phyloP scores from a whole-genome alignment of 1,140 invertebrate species.

The Arion vulgaris region DNA sequence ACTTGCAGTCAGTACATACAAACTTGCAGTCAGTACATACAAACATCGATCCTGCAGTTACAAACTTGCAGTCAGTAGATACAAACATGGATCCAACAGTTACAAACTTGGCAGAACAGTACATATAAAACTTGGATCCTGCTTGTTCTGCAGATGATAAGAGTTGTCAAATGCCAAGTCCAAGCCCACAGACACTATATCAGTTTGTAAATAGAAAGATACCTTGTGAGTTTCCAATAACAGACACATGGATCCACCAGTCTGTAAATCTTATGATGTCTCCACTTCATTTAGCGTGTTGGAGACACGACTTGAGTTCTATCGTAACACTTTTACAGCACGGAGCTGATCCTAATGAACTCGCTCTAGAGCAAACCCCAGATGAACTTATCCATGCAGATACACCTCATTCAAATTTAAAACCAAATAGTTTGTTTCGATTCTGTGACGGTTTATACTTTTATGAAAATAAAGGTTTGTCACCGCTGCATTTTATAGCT shows the following conservation, averaged over 20 bases:
- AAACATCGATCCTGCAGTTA: too few relatives aligned
- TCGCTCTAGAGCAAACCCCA: slow-evolving; percentile 26
- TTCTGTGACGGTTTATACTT: neutral
- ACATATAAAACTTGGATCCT: too few relatives aligned
- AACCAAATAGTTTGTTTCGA: neutral
- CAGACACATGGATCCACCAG: slow-evolving; percentile 40
- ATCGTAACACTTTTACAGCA: slow-evolving; percentile 31
- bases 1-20: too few relatives aligned
- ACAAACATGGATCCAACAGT: too few relatives aligned
- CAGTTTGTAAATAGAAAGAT: slow-evolving; percentile 15
- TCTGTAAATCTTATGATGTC: slow-evolving; percentile 23
- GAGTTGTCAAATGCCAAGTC: too few relatives aligned
- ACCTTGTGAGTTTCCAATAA: slow-evolving; percentile 32
- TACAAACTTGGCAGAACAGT: too few relatives aligned
- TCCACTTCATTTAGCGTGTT: slow-evolving; percentile 41
- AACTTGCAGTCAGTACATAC: too few relatives aligned
- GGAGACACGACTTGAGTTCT: slow-evolving; percentile 33
- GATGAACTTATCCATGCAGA: neutral
- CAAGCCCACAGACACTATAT: neutral
- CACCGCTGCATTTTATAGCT: slow-evolving; percentile 28
- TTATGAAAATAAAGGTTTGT: slow-evolving; percentile 4
- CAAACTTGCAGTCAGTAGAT: too few relatives aligned
- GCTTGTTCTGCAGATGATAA: too few relatives aligned
- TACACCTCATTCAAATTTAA: neutral
- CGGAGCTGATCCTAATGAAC: slow-evolving; percentile 31